Percentiles rank a stretch among this genome's conserved stretches.
These are phyloP conservation scores for Neodontobutis hainanensis DNA, from an alignment of 2,113 vertebrate species.

Conservation along the genomic window DNA sequence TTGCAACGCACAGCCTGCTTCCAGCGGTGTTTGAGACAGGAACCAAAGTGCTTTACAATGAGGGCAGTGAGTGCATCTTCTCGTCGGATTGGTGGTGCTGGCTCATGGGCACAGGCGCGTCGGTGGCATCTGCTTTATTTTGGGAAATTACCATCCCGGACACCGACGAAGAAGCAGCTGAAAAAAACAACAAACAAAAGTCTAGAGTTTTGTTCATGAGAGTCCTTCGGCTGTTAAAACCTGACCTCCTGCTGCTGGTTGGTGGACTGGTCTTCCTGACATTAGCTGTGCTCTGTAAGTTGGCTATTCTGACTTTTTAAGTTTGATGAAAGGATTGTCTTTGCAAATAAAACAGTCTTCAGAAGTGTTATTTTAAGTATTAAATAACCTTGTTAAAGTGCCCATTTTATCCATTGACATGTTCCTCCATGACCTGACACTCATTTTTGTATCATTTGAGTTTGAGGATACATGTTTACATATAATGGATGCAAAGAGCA, in stretches of 20 bases:
- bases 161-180: constrained; percentile 14
- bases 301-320: not conserved
- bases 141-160: constrained; percentile 74
- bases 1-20: constrained; percentile 43
- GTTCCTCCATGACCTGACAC: no score
- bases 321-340: not conserved
- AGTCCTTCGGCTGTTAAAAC: constrained; percentile 58
- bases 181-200: constrained; percentile 41
- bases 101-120: constrained; percentile 45
- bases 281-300: constrained; percentile 79
- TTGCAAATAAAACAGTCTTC: not conserved
- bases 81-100: constrained; percentile 49
- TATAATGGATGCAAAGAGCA: no score
- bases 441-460: no score
- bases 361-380: no score
- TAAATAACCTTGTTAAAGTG: no score
- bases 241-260: constrained; percentile 37
- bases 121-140: constrained; percentile 67
- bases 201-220: constrained; percentile 62
- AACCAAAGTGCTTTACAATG: constrained; percentile 3
- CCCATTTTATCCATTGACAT: no score
- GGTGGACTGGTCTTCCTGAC: constrained; percentile 74
- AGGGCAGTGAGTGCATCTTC: constrained; percentile 13
- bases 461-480: no score
- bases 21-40: constrained; percentile 68